These are phyloP conservation scores for Mormyrus proboscirostris DNA, from an alignment of 2,797 vertebrate species.

Conservation along the genomic window DNA sequence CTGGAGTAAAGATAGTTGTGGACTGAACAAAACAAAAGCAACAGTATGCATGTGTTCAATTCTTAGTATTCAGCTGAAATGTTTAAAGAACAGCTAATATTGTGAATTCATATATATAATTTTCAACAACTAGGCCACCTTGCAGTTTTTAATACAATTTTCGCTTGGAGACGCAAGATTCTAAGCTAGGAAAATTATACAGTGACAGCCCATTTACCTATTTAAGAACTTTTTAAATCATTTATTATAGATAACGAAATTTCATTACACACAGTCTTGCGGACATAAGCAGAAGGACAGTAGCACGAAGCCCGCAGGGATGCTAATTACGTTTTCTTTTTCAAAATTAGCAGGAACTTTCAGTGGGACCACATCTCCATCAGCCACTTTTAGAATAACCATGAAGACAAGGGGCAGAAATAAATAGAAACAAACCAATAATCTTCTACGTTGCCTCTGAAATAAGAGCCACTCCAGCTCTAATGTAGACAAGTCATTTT, in stretches of 20 bases:
- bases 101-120: not conserved
- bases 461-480: constrained; percentile 68
- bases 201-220: constrained; percentile 53
- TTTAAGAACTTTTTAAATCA: constrained; percentile 69
- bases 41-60: not conserved
- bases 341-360: constrained; percentile 94
- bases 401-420: constrained; percentile 45
- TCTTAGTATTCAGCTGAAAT: not conserved
- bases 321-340: constrained; percentile 91
- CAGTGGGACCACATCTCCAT: constrained; percentile 83
- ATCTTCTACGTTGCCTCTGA: constrained; percentile 75
- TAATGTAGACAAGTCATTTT: constrained; percentile 69
- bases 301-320: constrained; percentile 78
- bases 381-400: constrained; percentile 59
- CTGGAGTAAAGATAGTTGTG: not conserved
- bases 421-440: constrained; percentile 85
- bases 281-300: constrained; percentile 55
- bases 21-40: not conserved
- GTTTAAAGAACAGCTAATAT: not conserved
- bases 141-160: not conserved
- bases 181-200: not conserved
- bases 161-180: not conserved
- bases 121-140: not conserved
- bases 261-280: constrained; percentile 71
- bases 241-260: constrained; percentile 69